Evolutionary conservation across 2,113 vertebrate species (phyloP), one percentile per base, ranked within the genome.

Genomic region (Vidua macroura): DNA sequence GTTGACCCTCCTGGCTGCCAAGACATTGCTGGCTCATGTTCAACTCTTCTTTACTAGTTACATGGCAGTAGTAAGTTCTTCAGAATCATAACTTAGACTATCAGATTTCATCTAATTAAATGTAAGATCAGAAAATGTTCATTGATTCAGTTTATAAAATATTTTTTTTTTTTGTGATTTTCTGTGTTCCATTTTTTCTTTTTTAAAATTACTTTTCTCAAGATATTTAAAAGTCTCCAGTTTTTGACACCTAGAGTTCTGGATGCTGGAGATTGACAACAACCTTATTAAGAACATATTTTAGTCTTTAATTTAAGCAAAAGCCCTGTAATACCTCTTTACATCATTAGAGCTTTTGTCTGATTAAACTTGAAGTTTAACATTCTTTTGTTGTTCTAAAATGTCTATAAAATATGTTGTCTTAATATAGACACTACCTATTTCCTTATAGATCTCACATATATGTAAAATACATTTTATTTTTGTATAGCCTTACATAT

Each of bases 1-100:
- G 0, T 0, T 48, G 59, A 0, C 23, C n/a, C 22, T 84, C 28
- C 23, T 33, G 49, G 23, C 22, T 64, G 22, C n/a, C 59, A n/a
- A 49, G 41, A 22, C 28, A 48, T n/a, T 48, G 41, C n/a, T 74
- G 22, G 1, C 7, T 33, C 11, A 15, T 0, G 0, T 48, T 23
- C 22, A 46, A 12, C 14, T 33, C 49, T 53, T 53, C 25, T 39
- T 87, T 59, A 81, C 22, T 51, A 73, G 15, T 41, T 68, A 81
- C 84, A 87, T 60, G 19, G 9, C 39, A 73, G 25, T 24, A 73
- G 28, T 18, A 64, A 48, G 19, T 53, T 7, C 18, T 83, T 64
- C 66, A 51, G 14, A 68, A 37, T 53, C 10, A 43, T 39, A 15
- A 52, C 8, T 27, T 69, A 41, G 23, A 51, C n/a, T 59, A 62